phyloP scores from a whole-genome alignment of 1,140 invertebrate genomes.

The Euwallacea fornicatus region DNA sequence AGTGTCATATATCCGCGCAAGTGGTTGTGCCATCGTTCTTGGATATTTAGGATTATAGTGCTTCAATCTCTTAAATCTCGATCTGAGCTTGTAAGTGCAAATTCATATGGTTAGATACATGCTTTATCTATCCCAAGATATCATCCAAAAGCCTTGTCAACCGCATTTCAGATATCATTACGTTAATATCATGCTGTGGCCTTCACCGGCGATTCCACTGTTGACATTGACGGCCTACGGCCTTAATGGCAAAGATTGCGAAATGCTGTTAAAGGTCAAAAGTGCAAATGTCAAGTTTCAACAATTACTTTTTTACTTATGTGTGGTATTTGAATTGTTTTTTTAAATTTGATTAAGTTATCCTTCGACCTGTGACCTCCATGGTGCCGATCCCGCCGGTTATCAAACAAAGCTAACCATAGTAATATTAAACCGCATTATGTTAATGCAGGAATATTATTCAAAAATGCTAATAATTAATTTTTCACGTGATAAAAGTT shows the following conservation, averaged over 20 bases:
- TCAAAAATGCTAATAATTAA: constrained; percentile 47
- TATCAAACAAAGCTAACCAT: constrained; percentile 22
- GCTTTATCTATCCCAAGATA: no score
- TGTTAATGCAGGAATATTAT: constrained; percentile 23
- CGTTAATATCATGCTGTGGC: constrained; percentile 49
- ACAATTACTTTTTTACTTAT: constrained; percentile 9
- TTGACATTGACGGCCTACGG: constrained; percentile 54
- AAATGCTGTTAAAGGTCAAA: constrained; percentile 53
- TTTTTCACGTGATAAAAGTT: constrained; percentile 2
- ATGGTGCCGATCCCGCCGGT: constrained; percentile 31
- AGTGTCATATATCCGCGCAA: constrained; percentile 54
- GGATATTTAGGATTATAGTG: constrained; percentile 29
- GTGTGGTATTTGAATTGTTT: constrained; percentile 3
- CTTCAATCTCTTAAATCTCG: not conserved
- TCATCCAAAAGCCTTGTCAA: no score
- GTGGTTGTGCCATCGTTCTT: constrained; percentile 49
- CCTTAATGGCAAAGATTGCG: constrained; percentile 52
- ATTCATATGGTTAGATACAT: not conserved
- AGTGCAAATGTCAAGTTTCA: constrained; percentile 13
- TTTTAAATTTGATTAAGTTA: constrained; percentile 4
- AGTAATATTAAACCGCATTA: not conserved
- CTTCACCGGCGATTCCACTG: constrained; percentile 52
- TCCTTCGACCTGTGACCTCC: constrained; percentile 46
- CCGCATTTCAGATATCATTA: constrained; percentile 15
- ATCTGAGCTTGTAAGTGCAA: not conserved